Evolutionary conservation across 1,140 invertebrate species (phyloP).

Genomic region (Hylaeus anthracinus): DNA sequence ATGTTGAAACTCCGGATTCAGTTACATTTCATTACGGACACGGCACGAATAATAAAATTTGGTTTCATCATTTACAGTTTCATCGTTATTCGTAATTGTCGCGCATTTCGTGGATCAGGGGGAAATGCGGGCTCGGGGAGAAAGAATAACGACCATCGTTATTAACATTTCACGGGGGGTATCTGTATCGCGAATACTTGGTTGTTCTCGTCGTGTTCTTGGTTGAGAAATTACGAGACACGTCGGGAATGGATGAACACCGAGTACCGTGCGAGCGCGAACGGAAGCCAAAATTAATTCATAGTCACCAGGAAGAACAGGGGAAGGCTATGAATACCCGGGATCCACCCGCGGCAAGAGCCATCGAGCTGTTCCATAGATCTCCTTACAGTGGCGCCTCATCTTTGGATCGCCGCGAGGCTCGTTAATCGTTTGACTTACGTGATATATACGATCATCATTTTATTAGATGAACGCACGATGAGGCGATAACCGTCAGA

Average conservation of each 20-base stretch:
- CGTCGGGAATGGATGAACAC: constrained; percentile 57
- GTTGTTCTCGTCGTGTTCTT: constrained; percentile 27
- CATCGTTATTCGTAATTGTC: neutral
- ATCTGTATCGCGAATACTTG: constrained; percentile 29
- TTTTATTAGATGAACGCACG: neutral
- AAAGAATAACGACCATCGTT: constrained; percentile 23
- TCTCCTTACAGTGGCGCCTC: constrained; percentile 16
- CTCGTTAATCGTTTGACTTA: neutral
- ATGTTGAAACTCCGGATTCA: neutral
- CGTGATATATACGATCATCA: neutral
- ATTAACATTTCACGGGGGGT: constrained; percentile 25
- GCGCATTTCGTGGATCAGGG: neutral
- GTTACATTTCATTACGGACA: neutral
- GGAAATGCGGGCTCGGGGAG: neutral
- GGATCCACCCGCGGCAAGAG: constrained; percentile 6
- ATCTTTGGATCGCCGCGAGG: constrained; percentile 10
- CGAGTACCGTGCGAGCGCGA: constrained; percentile 18
- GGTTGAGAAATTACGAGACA: constrained; percentile 59
- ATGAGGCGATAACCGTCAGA: neutral
- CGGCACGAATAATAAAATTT: neutral
- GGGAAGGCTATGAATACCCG: constrained; percentile 49
- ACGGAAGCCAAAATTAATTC: constrained; percentile 61
- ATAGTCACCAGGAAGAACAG: constrained; percentile 42
- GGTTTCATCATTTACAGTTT: neutral
- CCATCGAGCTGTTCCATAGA: constrained; percentile 13